These are phyloP conservation scores for Atethmia centrago DNA, from an alignment of 2,888 invertebrate species.

Conservation along the genomic window DNA sequence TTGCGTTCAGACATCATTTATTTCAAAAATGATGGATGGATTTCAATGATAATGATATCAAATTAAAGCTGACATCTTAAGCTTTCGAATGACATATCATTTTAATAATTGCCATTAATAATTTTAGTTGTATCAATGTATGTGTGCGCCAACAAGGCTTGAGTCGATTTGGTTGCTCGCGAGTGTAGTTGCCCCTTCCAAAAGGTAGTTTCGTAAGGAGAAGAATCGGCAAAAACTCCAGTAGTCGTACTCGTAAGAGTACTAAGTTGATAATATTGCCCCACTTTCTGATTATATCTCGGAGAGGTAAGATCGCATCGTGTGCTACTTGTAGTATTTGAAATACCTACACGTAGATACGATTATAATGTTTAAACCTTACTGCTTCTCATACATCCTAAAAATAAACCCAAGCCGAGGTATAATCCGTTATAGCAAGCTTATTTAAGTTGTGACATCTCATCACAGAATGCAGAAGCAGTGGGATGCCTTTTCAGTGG, in stretches of 20 bases:
- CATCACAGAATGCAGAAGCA: constrained; percentile 42
- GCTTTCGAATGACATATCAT: too few relatives aligned
- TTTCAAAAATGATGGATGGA: too few relatives aligned
- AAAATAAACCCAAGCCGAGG: constrained; percentile 13
- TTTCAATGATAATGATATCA: too few relatives aligned
- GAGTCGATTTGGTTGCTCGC: too few relatives aligned
- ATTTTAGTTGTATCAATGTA: too few relatives aligned
- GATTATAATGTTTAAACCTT: neutral
- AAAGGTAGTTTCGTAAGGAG: neutral
- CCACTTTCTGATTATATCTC: neutral
- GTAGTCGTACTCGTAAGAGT: neutral
- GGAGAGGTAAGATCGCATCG: neutral
- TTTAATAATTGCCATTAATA: too few relatives aligned
- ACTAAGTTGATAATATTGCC: neutral
- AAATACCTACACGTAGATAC: neutral
- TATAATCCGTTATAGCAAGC: constrained; percentile 34
- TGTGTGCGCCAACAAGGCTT: too few relatives aligned
- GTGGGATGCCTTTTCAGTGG: constrained; percentile 26
- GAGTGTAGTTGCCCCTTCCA: too few relatives aligned
- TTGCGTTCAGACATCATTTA: too few relatives aligned
- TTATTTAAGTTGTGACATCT: constrained; percentile 48
- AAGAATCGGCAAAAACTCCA: neutral
- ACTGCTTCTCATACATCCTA: neutral
- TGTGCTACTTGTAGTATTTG: neutral
- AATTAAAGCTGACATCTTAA: too few relatives aligned